Evolutionary conservation across 2,888 invertebrate species (phyloP), one percentile per base, ranked within the genome.

Genomic region (Amphipyra tragopoginis): DNA sequence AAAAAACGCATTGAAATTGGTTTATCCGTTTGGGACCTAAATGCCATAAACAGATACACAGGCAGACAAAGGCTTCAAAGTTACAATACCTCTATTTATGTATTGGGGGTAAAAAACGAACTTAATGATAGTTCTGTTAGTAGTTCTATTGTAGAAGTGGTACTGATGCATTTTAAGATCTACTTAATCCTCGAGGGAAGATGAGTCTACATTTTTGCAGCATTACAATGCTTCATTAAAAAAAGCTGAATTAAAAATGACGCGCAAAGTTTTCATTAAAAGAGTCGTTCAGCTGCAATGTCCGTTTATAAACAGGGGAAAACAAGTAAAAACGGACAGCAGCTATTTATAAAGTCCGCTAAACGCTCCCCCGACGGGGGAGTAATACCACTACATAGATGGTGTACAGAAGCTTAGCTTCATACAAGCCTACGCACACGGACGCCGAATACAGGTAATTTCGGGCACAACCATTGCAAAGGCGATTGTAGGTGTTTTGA

Each of bases 341-440:
- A 53, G 68, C 70, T 69, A 70, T 77, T 73, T 84, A 75, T 70
- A 75, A 82, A 83, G 73, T 81, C 79, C 67, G 55, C 70, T 83
- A 83, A 85, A 82, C 74, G 80, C 51, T 70, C 81, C 49, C 14
- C 49, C 13, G 79, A 68, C 68, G 65, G 53, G 52, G 66, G 76
- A 48, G 43, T 21, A 55, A 33, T 11, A 43, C 34, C 43, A 68
- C 67, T 55, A 49, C 49, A 52, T 15, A 67, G 14, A 26, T 47
- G 15, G 8, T 6, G 1, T 4, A 3, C 40, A 69, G 63, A 71
- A 71, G 57, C 56, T 54, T 57, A 33, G 53, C 42, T 65, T 36
- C 26, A 39, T 21, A 34, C 14, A 36, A 36, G 36, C 8, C 1
- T 9, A 36, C 36, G 10, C 9, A 36, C 11, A 9, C 10, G 8